Base-by-base conservation (phyloP, 1,140 invertebrate genomes). In the Plodia interpunctella region DNA sequence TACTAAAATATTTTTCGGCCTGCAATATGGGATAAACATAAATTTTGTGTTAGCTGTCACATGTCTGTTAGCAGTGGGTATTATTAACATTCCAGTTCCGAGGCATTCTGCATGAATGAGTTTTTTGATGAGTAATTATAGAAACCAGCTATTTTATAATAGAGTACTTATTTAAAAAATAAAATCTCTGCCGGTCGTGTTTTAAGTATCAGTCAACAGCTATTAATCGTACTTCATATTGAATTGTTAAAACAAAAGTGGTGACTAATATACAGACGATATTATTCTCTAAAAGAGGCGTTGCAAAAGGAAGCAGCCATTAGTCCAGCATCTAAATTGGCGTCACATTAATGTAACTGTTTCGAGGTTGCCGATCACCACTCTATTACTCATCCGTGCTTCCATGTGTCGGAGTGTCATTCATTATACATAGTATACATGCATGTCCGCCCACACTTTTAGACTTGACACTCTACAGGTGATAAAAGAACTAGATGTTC, bases 311-410 rank as follows among this genome's bases (percentile, higher is more conserved):
- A 65, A 60, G 63, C 62, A 44, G 66, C 60, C 65, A 63, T 77
- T 81, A 72, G 68, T 65, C 63, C 59, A 54, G 57, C 44, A 49
- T 69, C 70, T 76, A 70, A 78, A 78, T 78, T 72, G 68, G 55
- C 20, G 60, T 56, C 52, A 70, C 19, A 55, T 60, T 44, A 53
- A 62, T 59, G 52, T 58, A 49, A 63, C 44, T 67, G 59, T 55
- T 58, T 63, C 65, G 69, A 70, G 59, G 65, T 61, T 32, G 66
- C 60, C 52, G 55, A 70, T 64, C 69, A 76, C 59, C 51, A 61
- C 58, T 63, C 54, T 51, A 67, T 73, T 73, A 73, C 62, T 76
- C 70, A 76, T 65, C 58, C 59, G 56, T 63, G 57, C 58, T 18
- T 62, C 63, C 66, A 55, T 61, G 62, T 70, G 68, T 72, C 58